phyloP scores from a whole-genome alignment of 1,140 invertebrate genomes.

The Procambarus virginalis region DNA sequence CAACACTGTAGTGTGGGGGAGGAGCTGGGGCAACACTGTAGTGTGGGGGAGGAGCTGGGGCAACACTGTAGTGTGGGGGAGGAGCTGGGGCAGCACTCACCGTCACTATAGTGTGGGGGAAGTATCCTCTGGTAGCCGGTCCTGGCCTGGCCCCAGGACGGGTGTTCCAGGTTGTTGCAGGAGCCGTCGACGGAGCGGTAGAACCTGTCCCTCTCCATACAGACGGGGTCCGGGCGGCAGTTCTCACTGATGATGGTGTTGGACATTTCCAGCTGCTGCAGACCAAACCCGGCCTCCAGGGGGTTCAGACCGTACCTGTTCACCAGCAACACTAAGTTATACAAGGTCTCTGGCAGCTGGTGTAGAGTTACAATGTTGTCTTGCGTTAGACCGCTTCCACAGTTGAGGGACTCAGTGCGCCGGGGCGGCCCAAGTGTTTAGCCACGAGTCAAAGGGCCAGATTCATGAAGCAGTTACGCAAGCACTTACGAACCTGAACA shows the following conservation, averaged over 20 bases:
- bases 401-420: too few relatives aligned
- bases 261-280: slow-evolving; percentile 52
- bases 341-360: too few relatives aligned
- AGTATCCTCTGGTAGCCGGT: slow-evolving; percentile 87
- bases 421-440: too few relatives aligned
- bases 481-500: too few relatives aligned
- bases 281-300: slow-evolving; percentile 52
- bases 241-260: slow-evolving; percentile 55
- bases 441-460: too few relatives aligned
- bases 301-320: slow-evolving; percentile 42
- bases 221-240: slow-evolving; percentile 36
- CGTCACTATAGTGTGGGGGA: slow-evolving; percentile 87
- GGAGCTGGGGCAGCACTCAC: slow-evolving; percentile 75
- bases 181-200: slow-evolving; percentile 88
- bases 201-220: slow-evolving; percentile 43
- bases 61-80: too few relatives aligned
- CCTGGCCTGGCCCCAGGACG: slow-evolving; percentile 83
- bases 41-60: too few relatives aligned
- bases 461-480: too few relatives aligned
- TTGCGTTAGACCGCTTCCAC: too few relatives aligned
- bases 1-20: too few relatives aligned
- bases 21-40: too few relatives aligned
- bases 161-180: slow-evolving; percentile 87
- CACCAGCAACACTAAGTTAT: background rate
- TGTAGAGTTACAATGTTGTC: too few relatives aligned